Percentiles rank a stretch among this genome's conserved stretches.
phyloP scores from a whole-genome alignment of 2,113 vertebrate genomes.

The Tricholaema leucomelas region DNA sequence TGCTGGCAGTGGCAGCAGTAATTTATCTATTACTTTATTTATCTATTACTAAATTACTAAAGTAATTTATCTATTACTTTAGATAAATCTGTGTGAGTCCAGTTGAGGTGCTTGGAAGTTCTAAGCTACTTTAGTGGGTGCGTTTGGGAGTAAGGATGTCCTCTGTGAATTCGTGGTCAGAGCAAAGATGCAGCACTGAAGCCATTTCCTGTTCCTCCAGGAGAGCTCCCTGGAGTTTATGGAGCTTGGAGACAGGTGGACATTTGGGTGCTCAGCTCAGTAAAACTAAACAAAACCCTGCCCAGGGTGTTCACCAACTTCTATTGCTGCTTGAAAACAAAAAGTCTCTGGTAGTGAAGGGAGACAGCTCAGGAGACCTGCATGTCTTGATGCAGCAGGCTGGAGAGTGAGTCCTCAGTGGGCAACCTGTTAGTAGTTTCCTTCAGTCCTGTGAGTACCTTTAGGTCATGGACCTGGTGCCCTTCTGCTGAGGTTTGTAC shows the following conservation, averaged over 20 bases:
- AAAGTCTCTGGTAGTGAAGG: not conserved
- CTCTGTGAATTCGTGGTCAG: not conserved
- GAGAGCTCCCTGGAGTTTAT: not conserved
- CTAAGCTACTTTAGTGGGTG: not conserved
- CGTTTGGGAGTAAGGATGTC: not conserved
- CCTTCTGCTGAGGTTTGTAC: not conserved
- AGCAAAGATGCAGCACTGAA: not conserved
- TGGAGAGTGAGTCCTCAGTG: not conserved
- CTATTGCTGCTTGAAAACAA: not conserved
- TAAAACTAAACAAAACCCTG: not conserved
- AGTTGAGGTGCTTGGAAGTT: not conserved
- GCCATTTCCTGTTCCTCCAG: rapidly evolving
- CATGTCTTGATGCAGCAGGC: rapidly evolving
- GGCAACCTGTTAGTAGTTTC: rapidly evolving
- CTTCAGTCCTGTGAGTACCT: rapidly evolving
- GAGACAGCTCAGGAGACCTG: not conserved
- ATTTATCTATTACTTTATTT: too few relatives aligned
- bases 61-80: too few relatives aligned
- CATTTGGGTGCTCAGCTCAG: not conserved
- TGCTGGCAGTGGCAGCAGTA: not conserved
- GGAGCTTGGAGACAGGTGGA: not conserved
- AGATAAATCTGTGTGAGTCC: rapidly evolving
- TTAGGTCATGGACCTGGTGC: rapidly evolving
- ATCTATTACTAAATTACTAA: too few relatives aligned
- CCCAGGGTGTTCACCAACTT: not conserved